Base-by-base conservation (phyloP, 2,888 invertebrate genomes). In the Horisme vitalbata region DNA sequence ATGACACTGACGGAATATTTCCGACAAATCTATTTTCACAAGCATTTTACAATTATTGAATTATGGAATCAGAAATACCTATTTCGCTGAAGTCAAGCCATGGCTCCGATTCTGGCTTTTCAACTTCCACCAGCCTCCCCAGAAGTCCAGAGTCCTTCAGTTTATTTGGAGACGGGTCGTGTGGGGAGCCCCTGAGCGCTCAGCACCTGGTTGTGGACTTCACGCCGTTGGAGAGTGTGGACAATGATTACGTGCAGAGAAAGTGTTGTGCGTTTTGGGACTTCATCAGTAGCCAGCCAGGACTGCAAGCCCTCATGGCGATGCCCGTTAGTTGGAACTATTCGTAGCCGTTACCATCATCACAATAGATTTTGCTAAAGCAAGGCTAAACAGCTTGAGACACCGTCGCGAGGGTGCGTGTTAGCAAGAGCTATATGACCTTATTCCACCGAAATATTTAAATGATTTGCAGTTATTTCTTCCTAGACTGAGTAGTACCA, bases 201-300 rank as follows among this genome's bases (percentile, higher is more conserved):
- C 54, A 56, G 28, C 47, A 55, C 23, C 6, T 59, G 26, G 28
- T 51, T 6, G 1, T 59, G 4, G 52, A 59, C 37, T 58, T 52
- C 55, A 41, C 70, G 0, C 71, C 74, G 0, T 41, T 45, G 2
- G 56, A 63, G 0, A 52, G 58, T 0, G 3, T 52, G 1, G 75
- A 75, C 10, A 64, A 39, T 1, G 62, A 63, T 0, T 47, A 43
- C 9, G 41, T 63, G 0, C 66, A 72, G 32, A 57, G 44, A 38
- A 75, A 74, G 45, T 63, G 70, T 30, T 63, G 65, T 15, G 60
- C 61, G 0, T 75, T 75, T 48, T 75, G 75, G 75, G 45, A 66
- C 1, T 68, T 66, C 12, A 45, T 73, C 9, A 48, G 52, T 1
- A 60, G 44, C 9, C 50, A 44, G 6, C 63, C 63, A 0, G 62